Evolutionary conservation across 2,888 invertebrate species (phyloP).

Genomic region (Drosophila formosana): DNA sequence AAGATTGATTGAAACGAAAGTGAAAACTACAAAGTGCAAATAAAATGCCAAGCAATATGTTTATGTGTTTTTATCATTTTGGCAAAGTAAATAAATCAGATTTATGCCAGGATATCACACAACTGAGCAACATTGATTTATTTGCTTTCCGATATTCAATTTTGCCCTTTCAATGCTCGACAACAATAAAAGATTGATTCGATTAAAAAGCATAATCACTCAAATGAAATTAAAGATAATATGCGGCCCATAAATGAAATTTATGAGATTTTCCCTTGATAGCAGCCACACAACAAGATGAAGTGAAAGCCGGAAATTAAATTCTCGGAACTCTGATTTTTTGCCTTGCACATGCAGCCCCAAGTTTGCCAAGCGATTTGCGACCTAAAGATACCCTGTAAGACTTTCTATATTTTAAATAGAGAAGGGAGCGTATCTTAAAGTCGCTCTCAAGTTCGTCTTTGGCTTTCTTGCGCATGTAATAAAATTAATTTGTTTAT

Average conservation of each 20-base stretch:
- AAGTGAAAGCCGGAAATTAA: conserved; percentile 19
- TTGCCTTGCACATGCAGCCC: neutral
- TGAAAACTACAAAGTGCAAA: neutral
- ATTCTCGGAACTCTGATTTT: neutral
- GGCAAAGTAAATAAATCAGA: neutral
- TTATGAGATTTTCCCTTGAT: conserved; percentile 7
- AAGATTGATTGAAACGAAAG: neutral
- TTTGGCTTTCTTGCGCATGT: conserved; percentile 12
- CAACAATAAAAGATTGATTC: conserved; percentile 26
- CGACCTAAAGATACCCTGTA: neutral
- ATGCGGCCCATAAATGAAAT: conserved; percentile 14
- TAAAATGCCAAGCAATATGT: neutral
- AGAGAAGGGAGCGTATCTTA: neutral
- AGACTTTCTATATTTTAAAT: too few species aligned
- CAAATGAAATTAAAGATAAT: conserved; percentile 34
- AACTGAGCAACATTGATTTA: neutral
- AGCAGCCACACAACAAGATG: neutral
- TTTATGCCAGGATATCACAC: neutral
- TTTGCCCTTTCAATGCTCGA: neutral
- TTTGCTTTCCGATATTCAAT: neutral
- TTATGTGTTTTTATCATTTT: neutral
- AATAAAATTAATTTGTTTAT: conserved; percentile 76
- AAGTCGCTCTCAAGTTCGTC: neutral
- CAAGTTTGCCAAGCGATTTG: neutral
- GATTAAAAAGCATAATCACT: conserved; percentile 43